These are phyloP conservation scores for Platygyra sinensis DNA, from an alignment of 64 coral and sea anemone genomes.

Conservation along the genomic window DNA sequence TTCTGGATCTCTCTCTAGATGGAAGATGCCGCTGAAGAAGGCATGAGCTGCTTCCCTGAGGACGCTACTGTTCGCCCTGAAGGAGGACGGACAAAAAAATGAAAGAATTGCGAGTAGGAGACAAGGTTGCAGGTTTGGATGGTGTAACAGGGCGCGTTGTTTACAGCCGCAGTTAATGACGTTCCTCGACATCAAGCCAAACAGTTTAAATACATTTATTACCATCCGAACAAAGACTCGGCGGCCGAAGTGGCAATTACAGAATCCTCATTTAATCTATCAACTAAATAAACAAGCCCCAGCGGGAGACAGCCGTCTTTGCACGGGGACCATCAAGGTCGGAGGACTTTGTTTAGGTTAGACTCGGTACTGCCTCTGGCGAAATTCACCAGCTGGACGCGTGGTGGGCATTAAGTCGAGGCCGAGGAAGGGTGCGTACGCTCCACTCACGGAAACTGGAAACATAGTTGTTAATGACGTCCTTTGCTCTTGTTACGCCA, in stretches of 20 bases:
- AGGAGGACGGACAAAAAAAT: conserved; percentile 58
- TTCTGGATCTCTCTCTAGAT: conserved; percentile 34
- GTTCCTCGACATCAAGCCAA: conserved; percentile 77
- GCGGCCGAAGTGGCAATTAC: conserved; percentile 72
- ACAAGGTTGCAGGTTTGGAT: conserved; percentile 77
- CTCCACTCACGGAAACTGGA: conserved; percentile 81
- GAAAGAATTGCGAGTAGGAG: conserved; percentile 67
- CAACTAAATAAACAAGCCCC: conserved; percentile 82
- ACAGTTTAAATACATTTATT: conserved; percentile 27
- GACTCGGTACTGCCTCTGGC: conserved; percentile 18
- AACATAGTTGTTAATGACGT: conserved; percentile 73
- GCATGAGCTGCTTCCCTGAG: conserved; percentile 63
- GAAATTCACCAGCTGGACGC: conserved; percentile 62
- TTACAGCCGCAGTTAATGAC: conserved; percentile 70
- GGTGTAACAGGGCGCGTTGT: conserved; percentile 35
- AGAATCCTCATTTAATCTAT: conserved; percentile 86
- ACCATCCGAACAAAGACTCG: conserved; percentile 59
- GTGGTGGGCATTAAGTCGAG: conserved; percentile 26
- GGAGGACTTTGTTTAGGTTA: conserved; percentile 81
- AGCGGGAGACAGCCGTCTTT: conserved; percentile 37
- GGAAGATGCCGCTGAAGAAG: conserved; percentile 2
- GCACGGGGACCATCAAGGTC: conserved; percentile 57
- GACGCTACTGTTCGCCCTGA: conserved; percentile 51
- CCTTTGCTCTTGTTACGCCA: conserved; percentile 78
- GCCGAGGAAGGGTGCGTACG: conserved; percentile 55